These are phyloP conservation scores for Mugil cephalus DNA, from an alignment of 2,113 vertebrate species.

Conservation along the genomic window DNA sequence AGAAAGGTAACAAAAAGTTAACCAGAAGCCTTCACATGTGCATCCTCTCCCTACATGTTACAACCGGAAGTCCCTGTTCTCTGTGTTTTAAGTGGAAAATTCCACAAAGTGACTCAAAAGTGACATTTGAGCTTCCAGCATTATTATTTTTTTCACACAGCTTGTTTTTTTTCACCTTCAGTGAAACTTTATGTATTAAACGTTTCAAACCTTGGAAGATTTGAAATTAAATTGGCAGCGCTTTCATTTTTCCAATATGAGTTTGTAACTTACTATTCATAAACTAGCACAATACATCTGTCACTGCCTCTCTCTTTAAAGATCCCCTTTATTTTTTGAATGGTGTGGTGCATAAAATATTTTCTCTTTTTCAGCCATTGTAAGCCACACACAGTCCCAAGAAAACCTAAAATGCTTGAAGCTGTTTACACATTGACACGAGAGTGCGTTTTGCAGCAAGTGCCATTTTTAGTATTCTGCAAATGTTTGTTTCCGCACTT, in stretches of 20 bases:
- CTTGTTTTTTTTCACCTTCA: constrained; percentile 5
- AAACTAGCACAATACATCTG: constrained; percentile 2
- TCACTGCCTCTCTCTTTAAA: constrained; percentile 33
- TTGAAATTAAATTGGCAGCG: too few species aligned
- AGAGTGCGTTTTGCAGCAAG: constrained; percentile 53
- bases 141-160: too few species aligned
- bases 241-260: too few species aligned
- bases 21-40: too few species aligned
- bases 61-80: background rate
- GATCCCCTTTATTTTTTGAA: constrained; percentile 26
- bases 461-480: constrained; percentile 14
- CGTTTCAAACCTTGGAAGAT: background rate
- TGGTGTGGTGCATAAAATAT: constrained; percentile 17
- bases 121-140: background rate
- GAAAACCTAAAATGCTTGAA: constrained; percentile 40
- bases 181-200: background rate
- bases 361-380: constrained; percentile 23
- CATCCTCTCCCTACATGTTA: too few species aligned
- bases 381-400: background rate
- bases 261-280: background rate
- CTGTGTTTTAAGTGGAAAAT: background rate
- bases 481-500: constrained; percentile 7
- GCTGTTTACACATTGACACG: constrained; percentile 56
- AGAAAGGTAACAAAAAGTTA: too few species aligned
- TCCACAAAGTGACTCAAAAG: background rate